Base-by-base conservation (phyloP, 1,140 invertebrate species). In the Drosophila santomea region DNA sequence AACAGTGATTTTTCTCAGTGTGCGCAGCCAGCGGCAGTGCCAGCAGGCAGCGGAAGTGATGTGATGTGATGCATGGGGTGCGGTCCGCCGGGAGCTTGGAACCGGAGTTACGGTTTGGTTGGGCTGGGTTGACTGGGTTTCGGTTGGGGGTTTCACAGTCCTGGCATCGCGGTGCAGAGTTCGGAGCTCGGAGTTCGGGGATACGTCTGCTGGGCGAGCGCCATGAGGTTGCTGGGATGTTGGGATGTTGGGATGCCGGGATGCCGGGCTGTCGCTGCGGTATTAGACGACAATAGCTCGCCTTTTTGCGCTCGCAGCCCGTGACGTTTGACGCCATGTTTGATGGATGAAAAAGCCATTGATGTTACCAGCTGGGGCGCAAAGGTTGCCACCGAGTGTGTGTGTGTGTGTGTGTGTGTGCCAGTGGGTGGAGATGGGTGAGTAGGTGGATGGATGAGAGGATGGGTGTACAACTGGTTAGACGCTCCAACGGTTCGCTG, bases 291-390 rank as follows among this genome's bases (percentile, higher is more conserved):
- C 85, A 91, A 90, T 90, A 83, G 82, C 82, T 72, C 61, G 84
- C 73, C 84, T 80, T 84, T 89, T 86, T 85, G 78, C 74, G 78
- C 80, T 77, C 81, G 81, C 83, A 80, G 81, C 67, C 90, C 90
- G 85, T 90, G 85, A 90, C 85, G 86, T 86, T 90, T 90, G 86
- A 91, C 86, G 86, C 86, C 86, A 90, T 90, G 86, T 90, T 89
- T 90, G 86, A 90, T 91, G 86, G 86, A 89, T 89, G 84, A 89
- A 89, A 89, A 86, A 90, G 82, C 86, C 88, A 90, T 90, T 86
- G 80, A 89, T 84, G 84, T 84, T 80, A 89, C 84, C 84, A 89
- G 84, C 84, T 90, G 84, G 85, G 84, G 84, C 68, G 79, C 83
- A 88, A 86, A 88, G 83, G 83, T 88, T 88, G 73, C 44, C 64